Base-by-base conservation (phyloP, 1,140 invertebrate species). In the Cotesia glomerata region DNA sequence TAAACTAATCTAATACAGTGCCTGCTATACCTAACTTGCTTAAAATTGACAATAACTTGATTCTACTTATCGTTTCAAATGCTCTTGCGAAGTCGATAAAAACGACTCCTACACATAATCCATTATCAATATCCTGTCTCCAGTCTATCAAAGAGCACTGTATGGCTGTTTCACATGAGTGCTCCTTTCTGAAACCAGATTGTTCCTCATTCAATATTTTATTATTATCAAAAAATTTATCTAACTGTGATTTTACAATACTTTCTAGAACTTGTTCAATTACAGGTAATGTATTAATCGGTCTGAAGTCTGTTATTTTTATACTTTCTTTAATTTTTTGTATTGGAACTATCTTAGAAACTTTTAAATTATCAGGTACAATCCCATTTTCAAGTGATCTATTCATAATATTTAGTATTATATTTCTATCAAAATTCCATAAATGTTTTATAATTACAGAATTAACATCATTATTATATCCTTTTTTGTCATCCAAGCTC, bases 191-290 rank as follows among this genome's bases (percentile, higher is more conserved):
- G 26, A 75, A 75, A 8, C 74, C 74, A 16, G 69, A 75, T 26
- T 67, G 62, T 9, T 65, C 32, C 26, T 71, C 68, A 16, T 49
- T 66, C 11, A 74, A 11, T 58, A 72, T 51, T 3, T 68, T 35
- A 62, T 75, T 72, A 5, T 62, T 32, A 8, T 51, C 64, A 32
- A 75, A 45, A 54, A 45, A 75, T 11, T 75, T 49, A 14, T 35
- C 45, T 54, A 76, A 9, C 52, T 75, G 71, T 63, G 7, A 69
- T 39, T 39, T 39, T 4, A 39, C 36, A 3, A 39, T 9, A 39
- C 36, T 39, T 1, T 78, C 73, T 13, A 78, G 13, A 32, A 78
- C 35, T 65, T 76, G 74, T 72, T 78, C 76, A 63, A 62, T 74
- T 16, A 70, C 54, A 1, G 74, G 71, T 9, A 77, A 34, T 62